Conservation (phyloP, 2,888 invertebrate genomes). For the Colostygia pectinataria region DNA sequence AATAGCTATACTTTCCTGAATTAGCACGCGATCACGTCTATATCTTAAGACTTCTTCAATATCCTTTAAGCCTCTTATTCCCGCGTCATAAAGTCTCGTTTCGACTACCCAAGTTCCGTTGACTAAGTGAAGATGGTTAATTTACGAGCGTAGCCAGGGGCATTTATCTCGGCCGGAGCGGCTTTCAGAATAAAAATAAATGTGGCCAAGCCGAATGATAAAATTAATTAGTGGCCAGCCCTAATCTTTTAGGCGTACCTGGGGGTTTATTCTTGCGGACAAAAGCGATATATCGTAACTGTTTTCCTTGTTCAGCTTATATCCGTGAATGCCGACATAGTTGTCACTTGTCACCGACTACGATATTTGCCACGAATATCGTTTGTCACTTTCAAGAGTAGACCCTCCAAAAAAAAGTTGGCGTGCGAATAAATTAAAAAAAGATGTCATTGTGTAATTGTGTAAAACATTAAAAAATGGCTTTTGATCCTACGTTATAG, state of each 20-base stretch:
- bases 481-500: too few relatives aligned
- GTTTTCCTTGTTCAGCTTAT: too few relatives aligned
- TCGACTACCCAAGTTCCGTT: conserved; percentile 12
- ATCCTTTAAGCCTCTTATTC: conserved; percentile 11
- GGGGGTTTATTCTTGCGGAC: not conserved
- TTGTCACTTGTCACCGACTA: too few relatives aligned
- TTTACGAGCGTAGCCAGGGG: conserved; percentile 28
- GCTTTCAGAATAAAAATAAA: conserved; percentile 31
- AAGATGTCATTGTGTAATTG: too few relatives aligned
- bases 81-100: conserved; percentile 11
- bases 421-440: too few relatives aligned
- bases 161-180: conserved; percentile 32
- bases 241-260: conserved; percentile 26
- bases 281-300: too few relatives aligned
- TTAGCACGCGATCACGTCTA: conserved; percentile 30
- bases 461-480: too few relatives aligned
- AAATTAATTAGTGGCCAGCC: conserved; percentile 32
- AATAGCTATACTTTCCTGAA: conserved; percentile 22
- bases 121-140: conserved; percentile 30
- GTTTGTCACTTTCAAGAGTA: too few relatives aligned
- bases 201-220: conserved; percentile 27
- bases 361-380: too few relatives aligned
- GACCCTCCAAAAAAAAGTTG: too few relatives aligned
- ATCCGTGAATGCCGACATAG: too few relatives aligned
- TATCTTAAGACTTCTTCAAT: conserved; percentile 29